phyloP scores from a whole-genome alignment of 2,113 vertebrate genomes.

The Chloropsis hardwickii region DNA sequence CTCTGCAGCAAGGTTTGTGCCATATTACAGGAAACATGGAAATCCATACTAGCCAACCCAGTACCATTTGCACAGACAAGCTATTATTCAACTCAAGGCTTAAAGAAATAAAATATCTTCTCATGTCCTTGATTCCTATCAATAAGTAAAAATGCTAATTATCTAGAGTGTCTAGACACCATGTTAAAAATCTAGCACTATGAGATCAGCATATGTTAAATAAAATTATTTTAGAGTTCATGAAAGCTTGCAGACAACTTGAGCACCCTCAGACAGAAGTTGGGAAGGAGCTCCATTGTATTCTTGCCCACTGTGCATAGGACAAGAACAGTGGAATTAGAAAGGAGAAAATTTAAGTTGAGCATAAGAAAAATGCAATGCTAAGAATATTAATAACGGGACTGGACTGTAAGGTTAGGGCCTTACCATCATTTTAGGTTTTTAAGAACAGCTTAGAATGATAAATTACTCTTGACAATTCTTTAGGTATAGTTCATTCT shows the following conservation, averaged over 20 bases:
- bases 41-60: neutral
- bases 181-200: neutral
- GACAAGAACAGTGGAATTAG: neutral
- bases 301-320: neutral
- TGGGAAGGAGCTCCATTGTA: neutral
- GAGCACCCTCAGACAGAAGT: neutral
- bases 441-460: neutral
- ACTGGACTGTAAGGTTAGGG: neutral
- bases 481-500: neutral
- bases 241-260: neutral
- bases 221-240: neutral
- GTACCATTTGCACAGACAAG: neutral
- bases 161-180: neutral
- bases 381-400: neutral
- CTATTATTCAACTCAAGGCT: neutral
- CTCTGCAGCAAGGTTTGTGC: neutral
- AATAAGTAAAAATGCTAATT: neutral
- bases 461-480: constrained; percentile 33
- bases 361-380: neutral
- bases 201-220: neutral
- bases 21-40: neutral
- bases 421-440: neutral
- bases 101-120: neutral
- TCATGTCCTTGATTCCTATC: neutral
- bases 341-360: neutral